Evolutionary conservation across 2,797 vertebrate genomes (phyloP).

Genomic region (Danio aesculapii): DNA sequence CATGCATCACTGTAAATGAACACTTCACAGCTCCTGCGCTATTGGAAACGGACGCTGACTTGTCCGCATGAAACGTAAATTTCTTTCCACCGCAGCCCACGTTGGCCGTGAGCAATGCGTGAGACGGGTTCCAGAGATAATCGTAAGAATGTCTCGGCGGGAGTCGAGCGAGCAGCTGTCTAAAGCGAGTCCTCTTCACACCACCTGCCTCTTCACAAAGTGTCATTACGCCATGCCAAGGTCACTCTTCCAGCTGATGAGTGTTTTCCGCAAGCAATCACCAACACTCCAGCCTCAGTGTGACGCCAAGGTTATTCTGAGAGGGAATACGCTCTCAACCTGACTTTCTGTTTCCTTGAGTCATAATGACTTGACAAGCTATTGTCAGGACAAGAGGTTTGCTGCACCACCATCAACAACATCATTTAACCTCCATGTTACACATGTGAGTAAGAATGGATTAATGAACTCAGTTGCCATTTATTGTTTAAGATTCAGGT

Average conservation of each 20-base stretch:
- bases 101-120: neutral
- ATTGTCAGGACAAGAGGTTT: conserved; percentile 19
- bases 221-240: conserved; percentile 56
- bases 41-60: conserved; percentile 16
- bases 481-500: neutral
- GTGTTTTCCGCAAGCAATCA: conserved; percentile 56
- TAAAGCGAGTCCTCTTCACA: conserved; percentile 37
- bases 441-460: neutral
- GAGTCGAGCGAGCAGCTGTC: conserved; percentile 27
- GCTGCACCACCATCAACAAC: conserved; percentile 4
- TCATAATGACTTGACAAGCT: conserved; percentile 43
- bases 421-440: conserved; percentile 27
- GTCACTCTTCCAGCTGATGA: conserved; percentile 57
- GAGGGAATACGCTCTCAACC: conserved; percentile 35
- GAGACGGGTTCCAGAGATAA: conserved; percentile 25
- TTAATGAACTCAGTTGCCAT: neutral
- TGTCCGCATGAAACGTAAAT: neutral
- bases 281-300: conserved; percentile 42
- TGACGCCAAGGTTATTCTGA: conserved; percentile 54
- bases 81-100: neutral
- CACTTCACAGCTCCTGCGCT: conserved; percentile 9
- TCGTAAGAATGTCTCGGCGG: conserved; percentile 13
- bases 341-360: conserved; percentile 23
- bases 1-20: conserved; percentile 34
- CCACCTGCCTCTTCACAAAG: conserved; percentile 59